Evolutionary conservation across 2,888 invertebrate species (phyloP).

Genomic region (Salticus scenicus): DNA sequence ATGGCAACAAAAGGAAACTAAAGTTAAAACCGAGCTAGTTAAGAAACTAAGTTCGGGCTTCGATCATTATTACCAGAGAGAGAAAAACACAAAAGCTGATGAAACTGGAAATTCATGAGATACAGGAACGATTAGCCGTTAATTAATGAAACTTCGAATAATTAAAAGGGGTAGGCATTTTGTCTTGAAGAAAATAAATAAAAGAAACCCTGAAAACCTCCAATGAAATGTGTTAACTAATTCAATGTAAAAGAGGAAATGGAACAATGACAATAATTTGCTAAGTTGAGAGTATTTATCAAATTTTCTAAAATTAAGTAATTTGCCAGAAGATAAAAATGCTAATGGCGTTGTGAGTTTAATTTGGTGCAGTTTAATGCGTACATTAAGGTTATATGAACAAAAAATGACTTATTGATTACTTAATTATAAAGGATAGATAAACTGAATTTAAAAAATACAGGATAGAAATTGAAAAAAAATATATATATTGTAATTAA

Average conservation of each 20-base stretch:
- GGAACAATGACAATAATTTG: not conserved
- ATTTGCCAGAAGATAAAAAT: not conserved
- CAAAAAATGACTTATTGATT: too few relatives aligned
- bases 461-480: too few relatives aligned
- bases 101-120: not conserved
- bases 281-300: not conserved
- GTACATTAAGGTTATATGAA: too few relatives aligned
- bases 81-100: slow-evolving; percentile 3
- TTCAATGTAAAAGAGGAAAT: not conserved
- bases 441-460: too few relatives aligned
- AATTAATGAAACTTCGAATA: not conserved
- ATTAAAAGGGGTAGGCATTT: not conserved
- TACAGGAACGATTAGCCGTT: not conserved
- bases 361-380: too few relatives aligned
- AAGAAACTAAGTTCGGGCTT: not conserved
- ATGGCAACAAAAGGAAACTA: not conserved
- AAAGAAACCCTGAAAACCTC: not conserved
- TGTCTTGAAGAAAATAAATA: not conserved
- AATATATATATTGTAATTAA: too few relatives aligned
- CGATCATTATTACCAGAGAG: not conserved
- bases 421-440: too few relatives aligned
- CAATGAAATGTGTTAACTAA: not conserved
- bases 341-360: too few relatives aligned
- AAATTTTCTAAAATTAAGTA: not conserved
- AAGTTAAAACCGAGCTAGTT: not conserved